A percentile compares a stretch with the other conserved stretches of the same genome.
These are phyloP conservation scores for Trissonchulus latispiculum DNA, from an alignment of 2,888 invertebrate genomes.

Conservation along the genomic window DNA sequence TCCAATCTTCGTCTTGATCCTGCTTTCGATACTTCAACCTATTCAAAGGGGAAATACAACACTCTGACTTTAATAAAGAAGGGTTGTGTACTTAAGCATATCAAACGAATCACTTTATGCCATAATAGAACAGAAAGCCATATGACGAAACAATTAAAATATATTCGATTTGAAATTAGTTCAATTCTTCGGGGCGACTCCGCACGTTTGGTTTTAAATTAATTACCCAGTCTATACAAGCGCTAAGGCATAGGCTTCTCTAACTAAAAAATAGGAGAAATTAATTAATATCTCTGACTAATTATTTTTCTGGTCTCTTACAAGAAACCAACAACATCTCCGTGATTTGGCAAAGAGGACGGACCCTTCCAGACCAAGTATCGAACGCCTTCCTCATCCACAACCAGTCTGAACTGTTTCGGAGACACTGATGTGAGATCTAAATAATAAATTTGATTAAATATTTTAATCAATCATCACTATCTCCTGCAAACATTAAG, in stretches of 20 bases:
- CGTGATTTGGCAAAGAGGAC: not conserved
- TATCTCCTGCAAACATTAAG: too few species aligned
- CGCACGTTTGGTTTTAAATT: too few species aligned
- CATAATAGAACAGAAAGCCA: not conserved
- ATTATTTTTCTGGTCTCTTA: not conserved
- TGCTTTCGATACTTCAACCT: not conserved
- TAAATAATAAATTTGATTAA: too few species aligned
- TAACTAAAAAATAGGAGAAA: not conserved
- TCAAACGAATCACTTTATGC: too few species aligned
- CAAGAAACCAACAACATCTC: not conserved
- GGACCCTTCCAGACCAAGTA: not conserved
- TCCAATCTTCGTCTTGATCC: not conserved
- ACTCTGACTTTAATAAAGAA: too few species aligned
- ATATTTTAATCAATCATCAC: too few species aligned
- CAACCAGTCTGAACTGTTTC: not conserved
- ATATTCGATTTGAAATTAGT: too few species aligned
- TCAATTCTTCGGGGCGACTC: too few species aligned
- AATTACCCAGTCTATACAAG: too few species aligned
- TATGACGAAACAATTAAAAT: not conserved
- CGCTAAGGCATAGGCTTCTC: too few species aligned
- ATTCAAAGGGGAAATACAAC: not conserved
- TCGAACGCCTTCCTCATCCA: not conserved
- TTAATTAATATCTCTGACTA: not conserved
- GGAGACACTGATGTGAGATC: not conserved
- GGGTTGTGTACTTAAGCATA: too few species aligned